A percentile compares a stretch with the other conserved stretches of the same genome.
Conservation (phyloP, 2,113 vertebrate genomes). For the Eurystomus gularis region DNA sequence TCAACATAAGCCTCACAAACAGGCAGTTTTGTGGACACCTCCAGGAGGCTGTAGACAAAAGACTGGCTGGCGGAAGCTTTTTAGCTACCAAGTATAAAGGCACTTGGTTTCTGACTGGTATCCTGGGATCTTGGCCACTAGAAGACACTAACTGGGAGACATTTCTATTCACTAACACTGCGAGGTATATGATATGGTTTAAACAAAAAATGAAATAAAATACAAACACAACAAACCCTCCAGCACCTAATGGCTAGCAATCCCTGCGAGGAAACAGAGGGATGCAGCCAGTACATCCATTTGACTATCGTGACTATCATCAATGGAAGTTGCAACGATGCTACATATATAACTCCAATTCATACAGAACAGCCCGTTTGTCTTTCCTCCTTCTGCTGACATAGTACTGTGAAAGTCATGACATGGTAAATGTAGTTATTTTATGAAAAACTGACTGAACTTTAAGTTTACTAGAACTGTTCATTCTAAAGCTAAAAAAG, state of each 20-base stretch:
- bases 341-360: not conserved
- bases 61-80: slow-evolving; percentile 73
- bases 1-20: slow-evolving; percentile 80
- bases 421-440: not conserved
- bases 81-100: slow-evolving; percentile 75
- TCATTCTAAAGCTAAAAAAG: not conserved
- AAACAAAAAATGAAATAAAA: slow-evolving; percentile 52
- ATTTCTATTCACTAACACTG: slow-evolving; percentile 82
- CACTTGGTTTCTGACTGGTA: slow-evolving; percentile 86
- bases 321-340: not conserved
- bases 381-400: not conserved
- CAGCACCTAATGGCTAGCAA: not conserved
- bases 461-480: not conserved
- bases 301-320: not conserved
- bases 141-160: slow-evolving; percentile 5
- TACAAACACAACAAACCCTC: not conserved
- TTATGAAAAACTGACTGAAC: not conserved
- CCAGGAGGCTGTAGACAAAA: not conserved
- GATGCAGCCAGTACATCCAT: not conserved
- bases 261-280: not conserved
- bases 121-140: slow-evolving; percentile 66
- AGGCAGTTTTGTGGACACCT: slow-evolving; percentile 84
- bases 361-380: not conserved
- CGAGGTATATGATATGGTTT: slow-evolving; percentile 85
- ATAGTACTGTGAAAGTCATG: not conserved